Base-by-base conservation (phyloP, 2,113 vertebrate genomes). In the Halichoeres trimaculatus region DNA sequence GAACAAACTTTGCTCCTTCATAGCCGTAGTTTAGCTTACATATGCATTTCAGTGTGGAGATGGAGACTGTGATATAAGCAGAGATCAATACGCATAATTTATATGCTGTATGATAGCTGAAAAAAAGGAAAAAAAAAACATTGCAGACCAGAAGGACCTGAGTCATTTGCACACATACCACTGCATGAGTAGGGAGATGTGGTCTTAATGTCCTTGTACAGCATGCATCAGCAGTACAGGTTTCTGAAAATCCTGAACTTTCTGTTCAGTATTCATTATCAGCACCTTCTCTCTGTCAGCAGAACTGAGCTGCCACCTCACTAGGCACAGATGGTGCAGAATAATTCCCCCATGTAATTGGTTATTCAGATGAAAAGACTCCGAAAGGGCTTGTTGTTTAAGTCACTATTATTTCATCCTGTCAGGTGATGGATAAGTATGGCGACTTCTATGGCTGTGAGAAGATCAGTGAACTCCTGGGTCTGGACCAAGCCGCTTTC, bases 401-500 rank as follows among this genome's bases (percentile, higher is more conserved):
- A 34, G 34, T 53, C 38, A 16, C 5, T 0, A 2, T 70, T 22
- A 54, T 68, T 20, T 81, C 50, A 0, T 7, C 16, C 30, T 35
- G 20, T 65, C 63, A 99, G 97, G 97, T 99, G 63, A 98, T 98
- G 96, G 96, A 97, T 88, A 99, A 99, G 73, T 99, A 99, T 0
- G 94, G 96, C 14, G 95, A 96, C 65, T 95, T 99, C 80, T 99
- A 97, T 10, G 97, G 97, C 52, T 89, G 94, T 52, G 95, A 96
- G 73, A 93, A 95, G 81, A 96, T 98, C 90, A 96, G 96, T 10
- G 95, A 96, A 74, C 92, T 99, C 36, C 91, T 99, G 0, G 97
- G 97, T 79, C 94, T 99, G 94, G 97, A 99, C 88, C 95, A 95
- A 81, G 96, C 95, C 3, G 95, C 96, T 43, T 92, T 96, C 22